Conservation (phyloP, 2,888 invertebrate genomes). For the Pteria penguin region DNA sequence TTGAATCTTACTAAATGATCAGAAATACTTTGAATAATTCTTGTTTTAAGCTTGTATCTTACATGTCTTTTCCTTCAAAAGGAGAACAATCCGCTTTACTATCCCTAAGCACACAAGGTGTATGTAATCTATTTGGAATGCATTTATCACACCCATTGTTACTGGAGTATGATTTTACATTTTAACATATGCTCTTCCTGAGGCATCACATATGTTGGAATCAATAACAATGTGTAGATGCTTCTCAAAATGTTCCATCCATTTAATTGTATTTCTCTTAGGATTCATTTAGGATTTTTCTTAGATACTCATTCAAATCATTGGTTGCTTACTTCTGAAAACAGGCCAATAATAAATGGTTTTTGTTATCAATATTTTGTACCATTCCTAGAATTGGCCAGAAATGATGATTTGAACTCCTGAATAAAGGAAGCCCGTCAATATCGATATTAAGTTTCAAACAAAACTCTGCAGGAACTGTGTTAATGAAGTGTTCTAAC, state of each 20-base stretch:
- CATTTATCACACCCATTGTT: slow-evolving; percentile 66
- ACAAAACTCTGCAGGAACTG: background rate
- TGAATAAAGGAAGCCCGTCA: slow-evolving; percentile 24
- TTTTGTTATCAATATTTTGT: background rate
- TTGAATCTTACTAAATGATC: slow-evolving; percentile 16
- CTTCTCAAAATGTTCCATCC: background rate
- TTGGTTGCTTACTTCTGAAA: slow-evolving; percentile 35
- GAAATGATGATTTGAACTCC: slow-evolving; percentile 24
- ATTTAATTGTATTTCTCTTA: background rate
- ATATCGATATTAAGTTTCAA: background rate
- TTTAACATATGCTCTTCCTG: slow-evolving; percentile 62
- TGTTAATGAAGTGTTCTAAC: background rate
- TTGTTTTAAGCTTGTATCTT: slow-evolving; percentile 25
- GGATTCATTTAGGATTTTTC: slow-evolving; percentile 32
- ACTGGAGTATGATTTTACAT: slow-evolving; percentile 56
- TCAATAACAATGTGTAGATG: slow-evolving; percentile 2
- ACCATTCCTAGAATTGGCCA: slow-evolving; percentile 12
- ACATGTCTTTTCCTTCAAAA: slow-evolving; percentile 61
- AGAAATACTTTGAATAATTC: slow-evolving; percentile 18
- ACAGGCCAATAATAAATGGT: slow-evolving; percentile 44
- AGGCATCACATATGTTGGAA: slow-evolving; percentile 64
- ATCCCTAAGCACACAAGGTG: slow-evolving; percentile 72
- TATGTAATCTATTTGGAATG: slow-evolving; percentile 61
- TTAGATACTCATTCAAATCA: slow-evolving; percentile 26
- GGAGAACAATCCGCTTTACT: slow-evolving; percentile 59